Base-by-base conservation (phyloP, 2,888 invertebrate genomes). In the Drosophila birchii region DNA sequence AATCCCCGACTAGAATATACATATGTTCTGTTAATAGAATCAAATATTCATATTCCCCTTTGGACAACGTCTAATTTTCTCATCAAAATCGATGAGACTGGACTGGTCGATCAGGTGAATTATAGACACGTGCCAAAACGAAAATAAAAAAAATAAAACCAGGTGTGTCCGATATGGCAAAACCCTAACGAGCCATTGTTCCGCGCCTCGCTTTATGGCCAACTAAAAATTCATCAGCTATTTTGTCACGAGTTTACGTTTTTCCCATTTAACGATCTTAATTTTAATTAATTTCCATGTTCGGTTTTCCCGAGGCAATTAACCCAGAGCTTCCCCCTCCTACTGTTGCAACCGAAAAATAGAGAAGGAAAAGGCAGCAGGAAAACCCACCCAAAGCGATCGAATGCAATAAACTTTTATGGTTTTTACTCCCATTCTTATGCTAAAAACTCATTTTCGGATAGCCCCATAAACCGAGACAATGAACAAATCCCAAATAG, bases 391-490 rank as follows among this genome's bases (percentile, higher is more conserved):
- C 72, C 72, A 72, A 72, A 63, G 71, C 32, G 71, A 38, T 39
- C 32, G 32, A 75, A 78, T 74, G 73, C 73, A 72, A 86, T 81
- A 74, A 80, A 86, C 47, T 83, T 86, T 79, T 64, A 88, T 80
- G 75, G 47, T 16, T 23, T 53, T 16, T 41, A 57, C 54, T 69
- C 55, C 85, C 73, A 86, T 85, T 85, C 87, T 85, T 81, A 85
- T 88, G 84, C 73, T 85, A 86, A 85, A 86, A 86, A 49, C 51
- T 53, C 60, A 53, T 43, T 66, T 75, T 70, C 41, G 54, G 47
- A 59, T 81, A 79, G 58, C 82, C 79, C 82, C 72, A 83, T 83
- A 87, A 87, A 85, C 36, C 82, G 76, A 88, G 79, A 88, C 84
- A 72, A 54, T 60, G 59, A 56, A 54, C 34, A 44, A 53, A 23